Base-by-base conservation (phyloP, 2,888 invertebrate species). In the Agrochola lota region DNA sequence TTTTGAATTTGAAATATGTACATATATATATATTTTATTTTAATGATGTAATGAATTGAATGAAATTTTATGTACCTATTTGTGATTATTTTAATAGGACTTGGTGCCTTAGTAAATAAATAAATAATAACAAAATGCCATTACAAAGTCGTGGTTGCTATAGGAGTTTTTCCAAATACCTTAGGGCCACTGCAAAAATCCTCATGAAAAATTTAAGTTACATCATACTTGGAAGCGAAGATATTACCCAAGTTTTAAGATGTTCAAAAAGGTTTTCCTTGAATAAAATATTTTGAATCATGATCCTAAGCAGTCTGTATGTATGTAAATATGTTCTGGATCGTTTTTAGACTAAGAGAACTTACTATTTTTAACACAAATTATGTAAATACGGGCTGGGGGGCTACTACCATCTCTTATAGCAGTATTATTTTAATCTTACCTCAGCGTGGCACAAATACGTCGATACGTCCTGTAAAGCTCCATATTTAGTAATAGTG, bases 201-300 rank as follows among this genome's bases (percentile, higher is more conserved):
- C 49, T 82, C 15, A 59, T 78, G 30, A 64, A 52, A 75, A 49
- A 64, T 75, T n/a, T 23, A 74, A 40, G 20, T 11, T 43, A 20
- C 43, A 15, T 77, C 40, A 43, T 59, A 52, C 64, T 76, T 23
- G 7, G 30, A 11, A 64, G 64, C 64, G 15, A 17, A 43, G 35
- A 77, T 66, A 66, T 46, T 77, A 59, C 43, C 35, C 17, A 71
- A 84, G 57, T 84, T 84, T 60, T 71, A 63, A 62, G 60, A 62
- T 49, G 66, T 70, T 84, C 11, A 60, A 83, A 78, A 35, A 62
- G 80, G 40, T 71, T 49, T 70, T 40, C 55, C 60, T n/a, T 71
- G 49, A 84, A 71, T 83, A 80, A 84, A 66, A 79, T 68, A 79
- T 83, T 40, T 75, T 77, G 40, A 64, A n/a, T 49, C 49, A 64